These are phyloP conservation scores for Trissonchulus sp. DNA, from an alignment of 2,888 invertebrate genomes.

Conservation along the genomic window DNA sequence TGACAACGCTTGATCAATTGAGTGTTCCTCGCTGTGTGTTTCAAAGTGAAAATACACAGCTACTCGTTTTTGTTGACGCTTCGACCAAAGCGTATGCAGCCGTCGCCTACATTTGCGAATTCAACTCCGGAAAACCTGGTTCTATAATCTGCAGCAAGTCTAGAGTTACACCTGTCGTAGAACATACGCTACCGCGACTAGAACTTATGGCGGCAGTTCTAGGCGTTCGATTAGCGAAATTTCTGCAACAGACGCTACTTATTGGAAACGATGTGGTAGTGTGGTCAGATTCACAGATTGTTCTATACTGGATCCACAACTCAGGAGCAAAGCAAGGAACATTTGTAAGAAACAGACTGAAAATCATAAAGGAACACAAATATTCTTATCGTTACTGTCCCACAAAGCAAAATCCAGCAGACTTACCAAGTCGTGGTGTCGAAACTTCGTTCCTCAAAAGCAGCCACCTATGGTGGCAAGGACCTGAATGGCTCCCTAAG, in stretches of 20 bases:
- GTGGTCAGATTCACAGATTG: constrained; percentile 10
- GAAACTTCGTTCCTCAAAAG: background rate
- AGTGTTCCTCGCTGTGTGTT: too few relatives aligned
- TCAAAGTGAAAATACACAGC: too few relatives aligned
- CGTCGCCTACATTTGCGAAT: background rate
- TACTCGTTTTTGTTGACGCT: constrained; percentile 9
- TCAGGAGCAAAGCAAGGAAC: background rate
- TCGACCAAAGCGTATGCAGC: constrained; percentile 10
- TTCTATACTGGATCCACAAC: constrained; percentile 13
- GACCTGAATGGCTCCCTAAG: background rate
- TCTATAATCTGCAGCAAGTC: background rate
- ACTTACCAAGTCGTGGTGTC: constrained; percentile 13
- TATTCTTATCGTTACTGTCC: background rate
- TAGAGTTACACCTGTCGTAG: background rate
- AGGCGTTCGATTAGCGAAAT: background rate
- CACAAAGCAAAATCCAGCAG: too few relatives aligned
- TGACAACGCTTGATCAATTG: too few relatives aligned
- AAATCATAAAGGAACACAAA: background rate
- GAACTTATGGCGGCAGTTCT: constrained; percentile 14
- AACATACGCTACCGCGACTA: constrained; percentile 14
- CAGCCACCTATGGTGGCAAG: constrained; percentile 12
- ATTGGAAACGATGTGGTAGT: constrained; percentile 2
- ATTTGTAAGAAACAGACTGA: constrained; percentile 5
- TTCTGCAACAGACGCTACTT: background rate
- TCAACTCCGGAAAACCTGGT: background rate